Evolutionary conservation across 2,113 vertebrate genomes (phyloP).

Genomic region (Malurus cyaneus): DNA sequence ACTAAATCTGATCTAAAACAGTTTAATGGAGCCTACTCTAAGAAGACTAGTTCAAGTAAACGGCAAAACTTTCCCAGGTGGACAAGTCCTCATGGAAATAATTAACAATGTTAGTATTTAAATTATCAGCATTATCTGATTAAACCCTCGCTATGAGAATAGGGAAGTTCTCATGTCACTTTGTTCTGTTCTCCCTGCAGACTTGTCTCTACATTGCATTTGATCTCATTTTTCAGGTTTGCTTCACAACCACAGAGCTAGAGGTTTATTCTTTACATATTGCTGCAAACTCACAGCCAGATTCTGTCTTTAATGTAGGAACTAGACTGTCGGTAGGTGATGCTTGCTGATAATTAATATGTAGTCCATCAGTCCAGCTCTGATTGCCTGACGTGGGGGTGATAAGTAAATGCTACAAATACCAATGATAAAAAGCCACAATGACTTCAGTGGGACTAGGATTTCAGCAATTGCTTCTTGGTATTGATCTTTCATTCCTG

Average conservation of each 20-base stretch:
- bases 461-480: neutral
- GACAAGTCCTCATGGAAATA: constrained; percentile 56
- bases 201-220: neutral
- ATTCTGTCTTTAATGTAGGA: neutral
- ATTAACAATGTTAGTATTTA: constrained; percentile 68
- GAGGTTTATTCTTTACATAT: neutral
- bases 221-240: constrained; percentile 51
- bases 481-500: neutral
- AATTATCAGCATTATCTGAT: constrained; percentile 54
- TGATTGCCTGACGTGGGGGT: fast-evolving
- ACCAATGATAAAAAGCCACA: fast-evolving
- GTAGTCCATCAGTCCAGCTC: neutral
- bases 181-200: constrained; percentile 33
- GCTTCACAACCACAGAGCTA: neutral
- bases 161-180: constrained; percentile 61
- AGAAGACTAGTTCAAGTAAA: constrained; percentile 23
- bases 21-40: neutral
- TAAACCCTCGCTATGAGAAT: constrained; percentile 56
- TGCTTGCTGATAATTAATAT: neutral
- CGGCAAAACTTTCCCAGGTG: constrained; percentile 41
- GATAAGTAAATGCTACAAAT: neutral
- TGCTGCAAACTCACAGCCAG: neutral
- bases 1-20: neutral
- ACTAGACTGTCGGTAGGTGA: neutral
- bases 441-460: neutral